Conservation (phyloP, 2,797 vertebrate genomes). For the Rhinatrema bivittatum region DNA sequence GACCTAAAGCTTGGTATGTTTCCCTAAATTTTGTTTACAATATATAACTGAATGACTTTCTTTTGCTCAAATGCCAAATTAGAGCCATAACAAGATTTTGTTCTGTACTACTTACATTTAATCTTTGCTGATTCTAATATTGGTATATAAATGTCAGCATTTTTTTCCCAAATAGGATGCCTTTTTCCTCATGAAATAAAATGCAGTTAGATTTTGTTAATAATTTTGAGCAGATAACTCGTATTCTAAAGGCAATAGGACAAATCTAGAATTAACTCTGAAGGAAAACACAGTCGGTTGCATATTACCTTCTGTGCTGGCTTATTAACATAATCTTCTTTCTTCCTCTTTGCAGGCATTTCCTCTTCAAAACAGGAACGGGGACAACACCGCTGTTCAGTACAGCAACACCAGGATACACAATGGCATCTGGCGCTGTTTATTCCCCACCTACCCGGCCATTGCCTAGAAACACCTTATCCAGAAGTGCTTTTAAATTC, state of each 20-base stretch:
- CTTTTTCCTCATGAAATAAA: neutral
- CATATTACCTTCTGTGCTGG: constrained; percentile 11
- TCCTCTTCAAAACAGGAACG: constrained; percentile 97
- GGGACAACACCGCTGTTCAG: constrained; percentile 96
- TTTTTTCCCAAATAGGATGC: neutral
- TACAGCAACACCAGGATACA: constrained; percentile 92
- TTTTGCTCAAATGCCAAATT: too few species aligned
- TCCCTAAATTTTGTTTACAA: too few species aligned
- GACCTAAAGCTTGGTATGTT: too few species aligned
- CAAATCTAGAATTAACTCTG: too few species aligned
- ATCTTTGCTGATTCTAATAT: neutral
- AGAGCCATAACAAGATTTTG: too few species aligned
- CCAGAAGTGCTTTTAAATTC: constrained; percentile 96
- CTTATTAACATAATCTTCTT: neutral
- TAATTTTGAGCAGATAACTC: neutral
- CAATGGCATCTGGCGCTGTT: constrained; percentile 94
- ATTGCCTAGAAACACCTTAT: constrained; percentile 87
- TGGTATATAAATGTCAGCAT: neutral
- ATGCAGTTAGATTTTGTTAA: neutral
- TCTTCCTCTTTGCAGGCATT: constrained; percentile 73
- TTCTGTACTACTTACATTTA: neutral
- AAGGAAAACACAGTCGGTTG: constrained; percentile 9
- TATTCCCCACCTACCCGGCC: constrained; percentile 96
- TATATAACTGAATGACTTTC: too few species aligned
- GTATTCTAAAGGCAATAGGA: constrained; percentile 3